Percentiles rank a stretch among this genome's conserved stretches.
Conservation (phyloP, 2,888 invertebrate species). For the Latrodectus hesperus region DNA sequence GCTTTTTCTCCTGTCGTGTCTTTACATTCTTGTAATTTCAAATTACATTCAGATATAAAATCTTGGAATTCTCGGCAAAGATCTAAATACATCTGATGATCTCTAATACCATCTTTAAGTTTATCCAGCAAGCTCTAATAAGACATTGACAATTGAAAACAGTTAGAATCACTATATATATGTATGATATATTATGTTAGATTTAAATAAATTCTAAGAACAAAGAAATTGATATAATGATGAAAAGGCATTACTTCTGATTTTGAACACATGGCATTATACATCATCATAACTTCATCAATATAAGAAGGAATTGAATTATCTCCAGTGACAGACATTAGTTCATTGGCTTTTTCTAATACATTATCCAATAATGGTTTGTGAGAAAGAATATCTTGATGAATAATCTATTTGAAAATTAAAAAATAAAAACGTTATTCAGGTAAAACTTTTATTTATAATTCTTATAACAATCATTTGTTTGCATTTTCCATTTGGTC, state of each 20-base stretch:
- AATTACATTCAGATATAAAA: slow-evolving; percentile 87
- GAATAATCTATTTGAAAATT: slow-evolving; percentile 78
- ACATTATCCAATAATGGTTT: slow-evolving; percentile 91
- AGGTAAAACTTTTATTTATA: no score
- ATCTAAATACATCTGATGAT: slow-evolving; percentile 86
- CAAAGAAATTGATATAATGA: not conserved
- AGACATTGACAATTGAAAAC: not conserved
- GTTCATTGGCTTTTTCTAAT: slow-evolving; percentile 91
- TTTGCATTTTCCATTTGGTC: no score
- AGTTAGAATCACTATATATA: not conserved
- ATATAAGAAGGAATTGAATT: slow-evolving; percentile 89
- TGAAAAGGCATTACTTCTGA: slow-evolving; percentile 79
- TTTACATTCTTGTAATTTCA: slow-evolving; percentile 86
- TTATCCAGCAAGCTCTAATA: slow-evolving; percentile 84
- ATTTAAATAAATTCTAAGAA: no score
- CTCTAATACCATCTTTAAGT: slow-evolving; percentile 88
- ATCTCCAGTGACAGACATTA: slow-evolving; percentile 93
- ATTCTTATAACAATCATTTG: no score
- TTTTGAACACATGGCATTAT: slow-evolving; percentile 89
- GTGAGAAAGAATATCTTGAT: slow-evolving; percentile 95
- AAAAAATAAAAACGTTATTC: no score
- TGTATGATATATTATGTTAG: no score
- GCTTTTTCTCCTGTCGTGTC: slow-evolving; percentile 89
- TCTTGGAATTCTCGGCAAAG: slow-evolving; percentile 85
- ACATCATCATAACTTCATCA: slow-evolving; percentile 90